Conservation (phyloP, 1,140 invertebrate genomes). For the Microplitis mediator region DNA sequence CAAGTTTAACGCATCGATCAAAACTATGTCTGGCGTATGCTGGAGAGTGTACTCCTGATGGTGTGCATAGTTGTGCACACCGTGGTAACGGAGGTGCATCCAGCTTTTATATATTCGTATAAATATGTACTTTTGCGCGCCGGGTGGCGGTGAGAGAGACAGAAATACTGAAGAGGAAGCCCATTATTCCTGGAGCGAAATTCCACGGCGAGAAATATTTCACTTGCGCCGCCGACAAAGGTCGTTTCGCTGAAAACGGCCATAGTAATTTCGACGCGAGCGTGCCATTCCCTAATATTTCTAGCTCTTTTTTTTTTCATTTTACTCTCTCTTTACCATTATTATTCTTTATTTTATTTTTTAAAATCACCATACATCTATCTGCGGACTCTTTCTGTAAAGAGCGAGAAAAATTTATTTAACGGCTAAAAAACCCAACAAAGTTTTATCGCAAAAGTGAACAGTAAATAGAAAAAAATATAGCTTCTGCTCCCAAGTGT, state of each 20-base stretch:
- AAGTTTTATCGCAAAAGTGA: too few species aligned
- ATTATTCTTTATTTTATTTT: too few species aligned
- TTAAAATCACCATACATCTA: too few species aligned
- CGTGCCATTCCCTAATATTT: not conserved
- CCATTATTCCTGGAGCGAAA: constrained; percentile 16
- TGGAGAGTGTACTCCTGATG: not conserved
- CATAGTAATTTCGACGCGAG: constrained; percentile 21
- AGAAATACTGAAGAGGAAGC: not conserved
- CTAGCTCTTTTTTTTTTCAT: not conserved
- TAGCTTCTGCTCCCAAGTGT: too few species aligned
- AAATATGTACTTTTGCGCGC: constrained; percentile 22
- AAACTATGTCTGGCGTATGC: not conserved
- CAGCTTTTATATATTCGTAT: constrained; percentile 1
- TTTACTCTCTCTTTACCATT: not conserved
- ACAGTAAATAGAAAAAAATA: too few species aligned
- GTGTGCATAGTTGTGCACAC: not conserved
- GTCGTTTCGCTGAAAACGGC: constrained; percentile 20
- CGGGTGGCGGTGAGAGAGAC: not conserved
- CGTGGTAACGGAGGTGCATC: not conserved
- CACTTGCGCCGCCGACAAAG: constrained; percentile 23
- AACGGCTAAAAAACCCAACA: too few species aligned
- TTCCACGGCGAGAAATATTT: constrained; percentile 24
- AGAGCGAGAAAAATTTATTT: too few species aligned
- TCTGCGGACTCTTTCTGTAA: too few species aligned
- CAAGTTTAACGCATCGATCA: constrained; percentile 16